Base-by-base conservation (phyloP, 1,140 invertebrate species). In the Subanguina moxae region DNA sequence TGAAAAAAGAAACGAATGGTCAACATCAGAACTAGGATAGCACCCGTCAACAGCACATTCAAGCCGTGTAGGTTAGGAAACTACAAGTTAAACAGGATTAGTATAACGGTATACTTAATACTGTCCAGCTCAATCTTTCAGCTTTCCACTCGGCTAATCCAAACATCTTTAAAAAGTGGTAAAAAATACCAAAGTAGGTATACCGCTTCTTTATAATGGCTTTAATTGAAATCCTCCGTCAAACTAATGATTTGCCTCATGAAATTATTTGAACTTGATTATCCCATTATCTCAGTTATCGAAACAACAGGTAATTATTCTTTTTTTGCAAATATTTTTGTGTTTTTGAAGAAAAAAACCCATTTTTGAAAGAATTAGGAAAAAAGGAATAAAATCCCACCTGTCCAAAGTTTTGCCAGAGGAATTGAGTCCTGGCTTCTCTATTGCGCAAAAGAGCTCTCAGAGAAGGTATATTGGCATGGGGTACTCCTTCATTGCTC, bases 41-140 rank as follows among this genome's bases (percentile, higher is more conserved):
- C 23, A 27, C 46, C 45, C 15, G 42, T 59, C n/a, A 71, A 19
- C 19, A 71, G 52, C 19, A 61, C 28, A 23, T 61, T 52, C 25
- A 71, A 21, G 11, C 25, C 57, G 30, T 73, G 46, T 15, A 71
- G 45, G 19, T 32, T 71, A 17, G 69, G 69, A 43, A 71, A 71
- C 69, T 71, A 25, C 65, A 73, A 70, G 11, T 38, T 38, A 5
- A 5, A 38, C 32, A 38, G n/a, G n/a, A n/a, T n/a, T n/a, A n/a
- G n/a, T n/a, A n/a, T n/a, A n/a, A n/a, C n/a, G n/a, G n/a, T n/a
- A n/a, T n/a, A n/a, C n/a, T n/a, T n/a, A n/a, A n/a, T n/a, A n/a
- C n/a, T n/a, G n/a, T n/a, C n/a, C n/a, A n/a, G n/a, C n/a, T n/a
- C n/a, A n/a, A n/a, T n/a, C n/a, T n/a, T n/a, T n/a, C n/a, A n/a